Percentiles rank a stretch among this genome's conserved stretches.
These are phyloP conservation scores for Benthochromis sp. DNA, from an alignment of 2,113 vertebrate species.

Conservation along the genomic window DNA sequence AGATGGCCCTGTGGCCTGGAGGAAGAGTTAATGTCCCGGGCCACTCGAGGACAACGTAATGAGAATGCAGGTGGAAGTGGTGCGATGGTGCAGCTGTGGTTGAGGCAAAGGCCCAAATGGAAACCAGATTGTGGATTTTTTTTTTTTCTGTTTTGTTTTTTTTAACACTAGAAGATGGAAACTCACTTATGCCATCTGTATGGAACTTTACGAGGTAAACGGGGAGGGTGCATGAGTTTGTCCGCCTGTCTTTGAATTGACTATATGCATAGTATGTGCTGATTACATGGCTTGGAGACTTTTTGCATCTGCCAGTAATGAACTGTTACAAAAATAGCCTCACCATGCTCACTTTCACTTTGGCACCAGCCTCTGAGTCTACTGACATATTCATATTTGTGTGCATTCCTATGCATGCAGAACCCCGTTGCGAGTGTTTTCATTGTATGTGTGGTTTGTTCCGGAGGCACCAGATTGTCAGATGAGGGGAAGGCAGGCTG, in stretches of 20 bases:
- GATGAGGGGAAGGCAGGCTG: constrained; percentile 23
- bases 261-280: not conserved
- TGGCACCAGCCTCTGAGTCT: not conserved
- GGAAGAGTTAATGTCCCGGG: constrained; percentile 38
- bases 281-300: not conserved
- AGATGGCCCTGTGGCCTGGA: constrained; percentile 32
- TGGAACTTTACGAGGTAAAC: not conserved
- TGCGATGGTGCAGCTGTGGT: constrained; percentile 16
- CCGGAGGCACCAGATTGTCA: not conserved
- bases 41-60: constrained; percentile 25
- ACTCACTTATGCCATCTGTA: not conserved
- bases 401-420: not conserved
- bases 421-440: not conserved
- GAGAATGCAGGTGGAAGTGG: constrained; percentile 47
- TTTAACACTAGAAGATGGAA: not conserved
- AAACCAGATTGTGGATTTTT: constrained; percentile 27
- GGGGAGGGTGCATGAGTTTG: not conserved
- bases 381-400: not conserved
- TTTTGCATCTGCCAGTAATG: not conserved
- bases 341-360: not conserved
- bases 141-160: not conserved
- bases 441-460: not conserved
- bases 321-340: not conserved
- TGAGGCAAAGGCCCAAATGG: not conserved
- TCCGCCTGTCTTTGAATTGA: not conserved